A percentile compares a stretch with the other conserved stretches of the same genome.
Conservation (phyloP, 1,140 invertebrate genomes). For the Philotrypesis tridentata region DNA sequence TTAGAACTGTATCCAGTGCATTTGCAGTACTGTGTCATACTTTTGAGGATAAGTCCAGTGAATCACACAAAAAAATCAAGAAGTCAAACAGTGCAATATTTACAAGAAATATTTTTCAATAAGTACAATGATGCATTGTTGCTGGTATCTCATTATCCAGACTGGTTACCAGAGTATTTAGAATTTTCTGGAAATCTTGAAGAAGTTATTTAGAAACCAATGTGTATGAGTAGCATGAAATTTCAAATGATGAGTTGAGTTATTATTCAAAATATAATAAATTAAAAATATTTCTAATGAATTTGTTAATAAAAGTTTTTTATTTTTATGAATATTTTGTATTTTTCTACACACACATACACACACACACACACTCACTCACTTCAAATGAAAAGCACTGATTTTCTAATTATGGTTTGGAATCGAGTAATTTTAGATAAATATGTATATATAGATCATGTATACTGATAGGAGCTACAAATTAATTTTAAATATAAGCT, state of each 20-base stretch:
- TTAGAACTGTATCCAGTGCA: conserved; percentile 65
- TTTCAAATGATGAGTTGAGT: not conserved
- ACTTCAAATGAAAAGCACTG: conserved; percentile 21
- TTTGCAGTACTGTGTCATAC: conserved; percentile 59
- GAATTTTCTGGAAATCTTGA: conserved; percentile 28
- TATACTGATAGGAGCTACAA: too few species aligned
- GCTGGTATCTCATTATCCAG: conserved; percentile 65
- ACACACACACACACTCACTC: conserved; percentile 18
- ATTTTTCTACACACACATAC: conserved; percentile 20
- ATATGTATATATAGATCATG: too few species aligned
- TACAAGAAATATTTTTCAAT: conserved; percentile 55
- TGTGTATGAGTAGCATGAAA: not conserved
- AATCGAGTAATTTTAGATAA: too few species aligned
- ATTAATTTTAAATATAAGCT: too few species aligned
- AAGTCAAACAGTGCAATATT: conserved; percentile 50
- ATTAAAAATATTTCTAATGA: conserved; percentile 3
- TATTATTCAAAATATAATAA: conserved; percentile 39
- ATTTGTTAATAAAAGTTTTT: conserved; percentile 34
- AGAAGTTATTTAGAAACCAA: not conserved
- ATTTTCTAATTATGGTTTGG: too few species aligned
- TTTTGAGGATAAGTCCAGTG: conserved; percentile 61
- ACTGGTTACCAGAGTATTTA: conserved; percentile 57
- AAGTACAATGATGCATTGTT: conserved; percentile 58
- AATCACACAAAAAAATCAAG: conserved; percentile 60
- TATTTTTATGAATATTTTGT: conserved; percentile 31